Base-by-base conservation (phyloP, 2,797 vertebrate genomes). In the Choloepus didactylus region DNA sequence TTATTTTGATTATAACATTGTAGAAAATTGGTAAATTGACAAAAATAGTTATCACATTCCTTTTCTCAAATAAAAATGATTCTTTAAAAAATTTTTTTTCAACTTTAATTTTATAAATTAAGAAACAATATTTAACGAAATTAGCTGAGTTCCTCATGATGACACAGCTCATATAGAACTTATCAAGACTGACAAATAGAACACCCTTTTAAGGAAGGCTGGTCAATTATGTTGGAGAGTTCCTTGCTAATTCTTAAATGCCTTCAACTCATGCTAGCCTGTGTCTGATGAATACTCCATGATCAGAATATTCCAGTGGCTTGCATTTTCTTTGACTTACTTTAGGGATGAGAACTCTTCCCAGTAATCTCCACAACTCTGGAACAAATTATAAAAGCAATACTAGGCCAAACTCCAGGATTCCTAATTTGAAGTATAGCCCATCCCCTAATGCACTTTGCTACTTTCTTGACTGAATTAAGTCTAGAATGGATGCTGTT, bases 1-100 rank as follows among this genome's bases (percentile, higher is more conserved):
- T 73, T 89, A 81, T 93, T 89, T 54, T 87, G 66, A 93, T 83
- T 49, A 23, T 64, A 60, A 67, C 14, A 51, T 6, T 66, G 31
- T 19, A 91, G 23, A 41, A 89, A 66, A 49, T 25, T 72, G 38
- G 35, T 67, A 69, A 93, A 81, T 35, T 23, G 56, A 92, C 25
- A 69, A 64, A 84, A 69, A 82, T n/a, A 59, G 5, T 83, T 64
- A 4, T 31, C 15, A 29, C 49, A 31, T 19, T 82, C 2, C 3
- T 89, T 89, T 79, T 21, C 19, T 25, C 7, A 62, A 51, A 84
- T 1, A 18, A 81, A 89, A 77, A 70, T 66, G 18, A 60, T 9
- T 54, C 4, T 86, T 14, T 10, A 59, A 89, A 80, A 44, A n/a
- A 59, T 44, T 73, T 54, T 62, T 9, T 84, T 96, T 92, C 15